phyloP scores from a whole-genome alignment of 2,888 invertebrate genomes.

The Drosophila monieri region DNA sequence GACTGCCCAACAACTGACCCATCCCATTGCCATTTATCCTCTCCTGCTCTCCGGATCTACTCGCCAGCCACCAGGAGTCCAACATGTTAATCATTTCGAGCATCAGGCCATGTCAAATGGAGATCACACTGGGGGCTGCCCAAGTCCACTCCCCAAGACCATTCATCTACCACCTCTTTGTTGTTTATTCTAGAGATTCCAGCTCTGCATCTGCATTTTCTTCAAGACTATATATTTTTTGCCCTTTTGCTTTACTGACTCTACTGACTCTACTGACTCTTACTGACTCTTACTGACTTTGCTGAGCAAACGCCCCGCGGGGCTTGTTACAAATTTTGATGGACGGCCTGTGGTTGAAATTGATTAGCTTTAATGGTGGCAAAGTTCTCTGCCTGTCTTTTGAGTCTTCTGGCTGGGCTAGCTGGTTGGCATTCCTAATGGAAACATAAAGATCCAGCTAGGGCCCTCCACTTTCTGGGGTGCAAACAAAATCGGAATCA shows the following conservation, averaged over 20 bases:
- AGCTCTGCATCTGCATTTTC: background rate
- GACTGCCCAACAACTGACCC: no score
- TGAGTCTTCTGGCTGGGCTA: background rate
- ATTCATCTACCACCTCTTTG: background rate
- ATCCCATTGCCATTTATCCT: conserved; percentile 28
- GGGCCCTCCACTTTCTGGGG: background rate
- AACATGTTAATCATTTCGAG: conserved; percentile 75
- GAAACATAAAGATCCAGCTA: conserved; percentile 35
- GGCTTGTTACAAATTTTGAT: conserved; percentile 79
- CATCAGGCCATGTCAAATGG: conserved; percentile 70
- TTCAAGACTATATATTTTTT: background rate
- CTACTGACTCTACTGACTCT: conserved; percentile 23
- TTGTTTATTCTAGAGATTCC: conserved; percentile 3
- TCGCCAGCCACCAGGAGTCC: conserved; percentile 29
- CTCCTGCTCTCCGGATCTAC: background rate
- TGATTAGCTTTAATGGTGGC: conserved; percentile 77
- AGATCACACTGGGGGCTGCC: conserved; percentile 25
- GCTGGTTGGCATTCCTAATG: conserved; percentile 57
- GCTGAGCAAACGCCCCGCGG: conserved; percentile 61
- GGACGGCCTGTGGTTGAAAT: conserved; percentile 70
- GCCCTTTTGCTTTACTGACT: conserved; percentile 3
- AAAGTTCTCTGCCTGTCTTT: conserved; percentile 45
- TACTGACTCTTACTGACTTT: conserved; percentile 7
- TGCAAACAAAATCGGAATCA: conserved; percentile 51
- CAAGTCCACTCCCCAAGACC: background rate